Base-by-base conservation (phyloP, 1,140 invertebrate genomes). In the Myzus persicae region DNA sequence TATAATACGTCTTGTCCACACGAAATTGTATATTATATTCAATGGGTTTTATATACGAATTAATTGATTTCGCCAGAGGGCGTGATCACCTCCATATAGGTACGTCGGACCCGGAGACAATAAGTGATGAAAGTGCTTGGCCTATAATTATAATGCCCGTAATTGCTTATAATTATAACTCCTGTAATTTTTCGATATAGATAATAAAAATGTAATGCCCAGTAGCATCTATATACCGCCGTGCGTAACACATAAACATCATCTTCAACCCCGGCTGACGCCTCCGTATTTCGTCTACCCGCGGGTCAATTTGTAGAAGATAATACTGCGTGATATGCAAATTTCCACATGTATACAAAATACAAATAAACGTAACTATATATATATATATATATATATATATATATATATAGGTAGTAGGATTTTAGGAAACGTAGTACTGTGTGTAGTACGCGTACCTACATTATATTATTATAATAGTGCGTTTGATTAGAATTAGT, bases 21-120 rank as follows among this genome's bases (percentile, higher is more conserved):
- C 31, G 59, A 76, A 76, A n/a, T 76, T n/a, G 59, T 76, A 76
- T 76, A 76, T 76, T 36, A 42, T n/a, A n/a, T 88, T 88, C 87
- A 48, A 89, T 38, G 36, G 87, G 87, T 89, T 51, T 89, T 20
- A n/a, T 89, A 48, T 51, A 87, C 26, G 46, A 89, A 89, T 89
- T 89, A 89, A 89, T 89, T 89, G 87, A 89, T 89, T 89, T 51
- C 20, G 87, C 87, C n/a, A 89, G 87, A 89, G 87, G 87, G 87
- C 87, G 87, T 89, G 87, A 89, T 89, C 87, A 24, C 87, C 87
- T 85, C 26, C 31, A 44, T 6, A 76, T 76, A 18, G 59, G 31
- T 51, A 46, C 87, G 87, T 20, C 87, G 87, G 46, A 11, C 87
- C 85, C 87, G 87, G 46, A 48, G 87, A 89, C 87, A 89, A 89